A percentile compares a stretch with the other conserved stretches of the same genome.
Conservation (phyloP, 2,888 invertebrate genomes). For the Dichetophora obliterata region DNA sequence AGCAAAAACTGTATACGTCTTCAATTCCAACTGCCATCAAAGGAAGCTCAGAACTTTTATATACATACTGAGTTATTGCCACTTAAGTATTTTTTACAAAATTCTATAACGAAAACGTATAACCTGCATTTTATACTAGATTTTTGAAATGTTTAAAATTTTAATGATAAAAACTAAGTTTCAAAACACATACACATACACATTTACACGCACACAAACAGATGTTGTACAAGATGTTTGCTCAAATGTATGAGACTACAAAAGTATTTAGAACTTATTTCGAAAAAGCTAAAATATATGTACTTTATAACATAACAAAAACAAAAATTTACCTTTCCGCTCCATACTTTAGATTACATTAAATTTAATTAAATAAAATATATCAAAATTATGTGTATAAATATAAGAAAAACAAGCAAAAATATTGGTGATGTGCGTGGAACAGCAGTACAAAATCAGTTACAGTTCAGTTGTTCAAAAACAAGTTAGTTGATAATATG, state of each 20-base stretch:
- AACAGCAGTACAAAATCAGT: constrained; percentile 44
- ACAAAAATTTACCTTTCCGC: constrained; percentile 29
- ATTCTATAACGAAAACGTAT: too few species aligned
- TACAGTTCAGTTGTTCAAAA: constrained; percentile 39
- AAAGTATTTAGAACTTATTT: background rate
- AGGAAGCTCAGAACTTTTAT: too few species aligned
- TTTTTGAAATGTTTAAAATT: too few species aligned
- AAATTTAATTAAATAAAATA: background rate
- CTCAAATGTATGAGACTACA: constrained; percentile 4
- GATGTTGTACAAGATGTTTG: background rate
- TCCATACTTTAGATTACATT: constrained; percentile 26
- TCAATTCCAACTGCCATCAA: too few species aligned
- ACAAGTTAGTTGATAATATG: background rate
- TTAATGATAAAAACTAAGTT: too few species aligned
- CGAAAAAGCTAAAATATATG: background rate
- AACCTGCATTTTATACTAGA: too few species aligned
- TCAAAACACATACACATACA: background rate
- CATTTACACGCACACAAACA: background rate
- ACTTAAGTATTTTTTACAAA: background rate
- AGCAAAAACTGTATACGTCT: too few species aligned
- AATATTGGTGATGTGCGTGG: constrained; percentile 19
- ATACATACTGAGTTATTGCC: too few species aligned
- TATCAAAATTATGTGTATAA: background rate
- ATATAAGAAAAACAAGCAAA: background rate
- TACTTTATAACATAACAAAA: too few species aligned